Conservation (phyloP, 2,113 vertebrate genomes). For the Thamnophis sirtalis region DNA sequence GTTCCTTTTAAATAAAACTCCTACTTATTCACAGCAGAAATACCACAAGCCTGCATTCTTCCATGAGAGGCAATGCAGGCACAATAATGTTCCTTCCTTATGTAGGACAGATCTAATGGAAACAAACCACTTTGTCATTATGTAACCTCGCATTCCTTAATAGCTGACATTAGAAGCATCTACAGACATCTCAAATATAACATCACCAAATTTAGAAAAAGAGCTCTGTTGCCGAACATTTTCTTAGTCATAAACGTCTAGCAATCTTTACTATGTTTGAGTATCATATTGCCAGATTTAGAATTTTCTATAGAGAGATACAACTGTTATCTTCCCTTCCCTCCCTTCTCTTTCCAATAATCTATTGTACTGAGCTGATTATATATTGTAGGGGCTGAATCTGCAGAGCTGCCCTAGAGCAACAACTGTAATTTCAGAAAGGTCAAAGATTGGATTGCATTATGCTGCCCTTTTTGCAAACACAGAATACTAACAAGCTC, state of each 20-base stretch:
- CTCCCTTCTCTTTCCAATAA: neutral
- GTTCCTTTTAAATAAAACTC: neutral
- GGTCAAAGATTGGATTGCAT: neutral
- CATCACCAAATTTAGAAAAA: neutral
- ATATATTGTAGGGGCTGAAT: neutral
- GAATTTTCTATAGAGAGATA: neutral
- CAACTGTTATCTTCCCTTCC: conserved; percentile 15
- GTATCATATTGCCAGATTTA: neutral
- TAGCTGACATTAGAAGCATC: neutral
- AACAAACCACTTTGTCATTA: neutral
- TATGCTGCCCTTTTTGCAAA: neutral
- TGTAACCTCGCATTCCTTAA: neutral
- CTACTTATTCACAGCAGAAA: neutral
- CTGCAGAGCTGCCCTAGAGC: neutral
- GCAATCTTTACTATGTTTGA: neutral
- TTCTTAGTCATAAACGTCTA: conserved; percentile 28
- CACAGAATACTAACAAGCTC: neutral
- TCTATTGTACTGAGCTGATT: neutral
- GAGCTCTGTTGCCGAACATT: neutral
- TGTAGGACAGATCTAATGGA: neutral
- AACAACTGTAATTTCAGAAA: neutral
- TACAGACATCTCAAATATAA: neutral
- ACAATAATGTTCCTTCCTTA: neutral
- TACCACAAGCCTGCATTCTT: neutral
- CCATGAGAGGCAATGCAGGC: neutral